Evolutionary conservation across 2,888 invertebrate genomes (phyloP), one percentile per base, ranked within the genome.

Genomic region (Beris chalybata): DNA sequence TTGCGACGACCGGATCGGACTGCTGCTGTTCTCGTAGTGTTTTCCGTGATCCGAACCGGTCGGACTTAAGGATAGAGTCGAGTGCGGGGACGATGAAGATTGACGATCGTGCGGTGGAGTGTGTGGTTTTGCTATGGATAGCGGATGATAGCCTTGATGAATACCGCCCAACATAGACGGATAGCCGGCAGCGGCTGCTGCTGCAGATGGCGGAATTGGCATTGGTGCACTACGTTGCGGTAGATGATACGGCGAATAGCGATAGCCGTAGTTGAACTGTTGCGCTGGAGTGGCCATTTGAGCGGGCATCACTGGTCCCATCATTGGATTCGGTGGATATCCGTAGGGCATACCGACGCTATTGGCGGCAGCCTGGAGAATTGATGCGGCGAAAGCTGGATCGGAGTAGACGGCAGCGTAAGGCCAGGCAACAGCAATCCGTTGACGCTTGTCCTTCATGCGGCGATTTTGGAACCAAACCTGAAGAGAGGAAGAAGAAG

Each of bases 361-460:
- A 4, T 88, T 89, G 6, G 92, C 91, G 0, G 93, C 93, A 0
- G 96, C 95, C 76, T 96, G 95, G 2, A 95, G 85, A 7, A 97
- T 86, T 44, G 95, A 91, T 3, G 96, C 96, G 5, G 96, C 95
- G 74, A 97, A 88, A 0, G 94, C 90, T 0, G 97, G 96, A 75
- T 97, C 97, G 32, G 93, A 90, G 82, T 95, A 95, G 66, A 97
- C 94, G 0, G 94, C 92, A 0, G 93, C 91, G 81, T 95, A 95
- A 0, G 97, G 97, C 97, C 97, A 97, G 0, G 93, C 91, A 72
- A 97, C 88, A 0, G 96, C 93, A 79, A 96, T 90, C 13, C 95
- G 85, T 77, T 98, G 97, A 0, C 98, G 87, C 76, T 99, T 98
- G 83, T 98, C 97, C 78, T 98, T 80, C 80, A 80, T 80, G 71